A percentile compares a stretch with the other conserved stretches of the same genome.
phyloP scores from a whole-genome alignment of 2,113 vertebrate species.

The Podilymbus podiceps region DNA sequence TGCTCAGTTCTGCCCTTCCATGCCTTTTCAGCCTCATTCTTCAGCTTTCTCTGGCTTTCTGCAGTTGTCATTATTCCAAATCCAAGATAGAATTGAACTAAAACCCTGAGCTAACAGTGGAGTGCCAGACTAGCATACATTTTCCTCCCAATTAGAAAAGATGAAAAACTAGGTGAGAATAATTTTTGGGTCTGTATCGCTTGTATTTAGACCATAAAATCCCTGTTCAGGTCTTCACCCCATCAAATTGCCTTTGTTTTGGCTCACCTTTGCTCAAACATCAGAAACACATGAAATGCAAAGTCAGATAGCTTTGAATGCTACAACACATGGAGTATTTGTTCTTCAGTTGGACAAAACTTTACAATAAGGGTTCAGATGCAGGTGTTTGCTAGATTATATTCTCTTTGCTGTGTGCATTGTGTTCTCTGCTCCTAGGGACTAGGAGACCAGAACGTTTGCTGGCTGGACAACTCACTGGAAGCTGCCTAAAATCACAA shows the following conservation, averaged over 20 bases:
- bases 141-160: slow-evolving; percentile 10
- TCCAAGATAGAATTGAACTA: neutral
- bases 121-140: neutral
- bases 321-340: neutral
- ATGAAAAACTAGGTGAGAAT: neutral
- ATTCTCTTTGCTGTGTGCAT: neutral
- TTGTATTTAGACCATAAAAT: neutral
- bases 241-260: neutral
- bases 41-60: neutral
- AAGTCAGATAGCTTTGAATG: slow-evolving; percentile 16
- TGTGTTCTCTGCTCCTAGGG: neutral
- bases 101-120: slow-evolving; percentile 38
- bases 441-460: neutral
- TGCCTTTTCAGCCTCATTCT: neutral
- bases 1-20: neutral
- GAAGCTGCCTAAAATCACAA: neutral
- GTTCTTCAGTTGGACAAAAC: neutral
- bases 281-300: slow-evolving; percentile 38
- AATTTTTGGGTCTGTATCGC: neutral
- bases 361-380: neutral
- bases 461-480: neutral
- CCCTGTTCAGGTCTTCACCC: neutral
- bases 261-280: slow-evolving; percentile 25
- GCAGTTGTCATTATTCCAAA: neutral
- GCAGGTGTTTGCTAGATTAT: neutral